phyloP scores from a whole-genome alignment of 35 echinoderm and acorn worm genomes.

The Ophiothrix spiculata region DNA sequence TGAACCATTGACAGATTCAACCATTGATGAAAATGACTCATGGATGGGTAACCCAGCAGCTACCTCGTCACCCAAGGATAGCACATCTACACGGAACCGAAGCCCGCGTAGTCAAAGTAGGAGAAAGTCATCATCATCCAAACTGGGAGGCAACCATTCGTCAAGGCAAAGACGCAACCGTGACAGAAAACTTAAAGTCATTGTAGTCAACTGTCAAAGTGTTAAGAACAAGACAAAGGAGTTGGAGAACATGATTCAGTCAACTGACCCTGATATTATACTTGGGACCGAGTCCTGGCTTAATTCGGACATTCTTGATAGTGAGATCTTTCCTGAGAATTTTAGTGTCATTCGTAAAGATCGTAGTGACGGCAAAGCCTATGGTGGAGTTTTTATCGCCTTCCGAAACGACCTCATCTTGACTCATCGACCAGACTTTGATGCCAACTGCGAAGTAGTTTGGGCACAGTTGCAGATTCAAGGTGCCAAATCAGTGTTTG shows the following conservation, averaged over 20 bases:
- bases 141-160: not conserved
- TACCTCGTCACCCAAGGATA: not conserved
- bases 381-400: not conserved
- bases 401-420: not conserved
- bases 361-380: not conserved
- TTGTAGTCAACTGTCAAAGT: not conserved
- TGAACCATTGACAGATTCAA: not conserved
- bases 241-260: not conserved
- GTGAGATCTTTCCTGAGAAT: not conserved
- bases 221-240: not conserved
- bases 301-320: not conserved
- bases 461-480: constrained; percentile 40
- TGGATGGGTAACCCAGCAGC: not conserved
- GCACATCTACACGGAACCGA: not conserved
- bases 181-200: not conserved
- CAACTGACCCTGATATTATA: not conserved
- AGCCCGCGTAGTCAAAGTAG: not conserved
- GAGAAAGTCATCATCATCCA: not conserved
- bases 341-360: not conserved
- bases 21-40: not conserved
- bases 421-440: not conserved
- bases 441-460: not conserved
- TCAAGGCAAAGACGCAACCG: too few species aligned
- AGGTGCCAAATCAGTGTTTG: constrained; percentile 34
- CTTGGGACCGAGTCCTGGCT: not conserved